phyloP scores from a whole-genome alignment of 2,888 invertebrate species.

The Diploptera punctata region DNA sequence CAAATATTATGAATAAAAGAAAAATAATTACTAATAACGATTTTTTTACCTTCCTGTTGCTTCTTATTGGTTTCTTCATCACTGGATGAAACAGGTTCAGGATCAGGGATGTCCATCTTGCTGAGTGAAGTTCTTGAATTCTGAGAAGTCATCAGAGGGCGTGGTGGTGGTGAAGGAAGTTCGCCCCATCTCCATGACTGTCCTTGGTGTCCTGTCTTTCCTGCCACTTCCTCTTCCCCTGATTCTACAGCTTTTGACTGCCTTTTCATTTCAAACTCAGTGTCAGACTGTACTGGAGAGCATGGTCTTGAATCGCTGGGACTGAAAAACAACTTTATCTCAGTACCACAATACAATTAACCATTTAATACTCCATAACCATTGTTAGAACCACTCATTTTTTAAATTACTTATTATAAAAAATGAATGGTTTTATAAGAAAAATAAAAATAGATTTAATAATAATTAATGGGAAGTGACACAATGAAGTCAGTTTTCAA shows the following conservation, averaged over 20 bases:
- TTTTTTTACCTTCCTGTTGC: slow-evolving; percentile 49
- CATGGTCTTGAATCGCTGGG: slow-evolving; percentile 70
- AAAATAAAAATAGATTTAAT: too few relatives aligned
- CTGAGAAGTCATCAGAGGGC: slow-evolving; percentile 46
- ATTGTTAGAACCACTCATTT: too few relatives aligned
- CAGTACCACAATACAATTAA: too few relatives aligned
- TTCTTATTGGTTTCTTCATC: slow-evolving; percentile 57
- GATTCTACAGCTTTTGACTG: slow-evolving; percentile 53
- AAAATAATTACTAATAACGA: too few relatives aligned
- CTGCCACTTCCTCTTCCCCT: slow-evolving; percentile 51
- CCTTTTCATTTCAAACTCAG: slow-evolving; percentile 77
- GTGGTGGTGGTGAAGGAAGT: slow-evolving; percentile 68
- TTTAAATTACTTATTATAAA: too few relatives aligned
- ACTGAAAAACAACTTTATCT: too few relatives aligned
- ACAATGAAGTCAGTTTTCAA: too few relatives aligned
- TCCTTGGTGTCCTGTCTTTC: slow-evolving; percentile 52
- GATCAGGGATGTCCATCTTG: slow-evolving; percentile 42
- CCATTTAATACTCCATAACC: too few relatives aligned
- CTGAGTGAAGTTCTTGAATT: slow-evolving; percentile 7
- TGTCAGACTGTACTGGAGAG: slow-evolving; percentile 92
- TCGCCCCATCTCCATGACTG: slow-evolving; percentile 94
- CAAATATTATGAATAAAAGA: too few relatives aligned
- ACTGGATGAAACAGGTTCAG: slow-evolving; percentile 46
- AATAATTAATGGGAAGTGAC: too few relatives aligned
- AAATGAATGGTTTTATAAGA: too few relatives aligned